Base-by-base conservation (phyloP, 92 coral and sea anemone species). In the Bergia sp. region DNA sequence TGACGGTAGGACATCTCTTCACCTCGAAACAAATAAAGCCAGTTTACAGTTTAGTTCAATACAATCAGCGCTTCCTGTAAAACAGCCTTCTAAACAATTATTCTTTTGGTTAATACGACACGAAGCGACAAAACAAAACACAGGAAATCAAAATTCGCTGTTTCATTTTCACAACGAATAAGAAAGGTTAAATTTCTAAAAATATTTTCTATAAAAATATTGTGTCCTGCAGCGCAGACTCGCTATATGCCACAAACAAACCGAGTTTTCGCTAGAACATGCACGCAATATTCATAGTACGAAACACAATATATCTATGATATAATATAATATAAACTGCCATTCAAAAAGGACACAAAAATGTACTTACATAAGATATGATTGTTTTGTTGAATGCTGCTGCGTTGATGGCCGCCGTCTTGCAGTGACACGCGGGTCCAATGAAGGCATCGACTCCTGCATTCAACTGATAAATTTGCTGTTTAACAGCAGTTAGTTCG, bases 361-460 rank as follows among this genome's bases (percentile, higher is more conserved):
- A 15, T 7, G 3, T 81, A 92, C 94, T 92, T 92, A 94, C 96
- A 86, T 89, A 94, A 18, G 96, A 94, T 53, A 94, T 92, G 88
- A 94, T 91, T 29, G 95, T 90, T 50, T 92, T 92, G 92, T 94
- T 91, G 78, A 92, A 92, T 1, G 96, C 96, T 8, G 93, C 95
- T 3, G 96, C 96, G 75, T 90, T 92, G 55, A 90, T 89, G 49
- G 93, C 93, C n/a, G 93, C 92, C 83, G 91, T 89, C 40, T 82
- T 90, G 64, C 96, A 94, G 40, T 90, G 86, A 21, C 93, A 88
- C 3, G 89, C 92, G 0, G 96, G 96, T 0, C 96, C 96, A 37
- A 94, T 85, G 79, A 92, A 94, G 9, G 89, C 96, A 42, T 93
- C 93, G 2, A 94, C 89, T 36, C 91, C 91, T 3, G 79, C 71